Percentiles rank a stretch among this genome's conserved stretches.
phyloP scores from a whole-genome alignment of 1,140 invertebrate species.

The Drosophila kikkawai region DNA sequence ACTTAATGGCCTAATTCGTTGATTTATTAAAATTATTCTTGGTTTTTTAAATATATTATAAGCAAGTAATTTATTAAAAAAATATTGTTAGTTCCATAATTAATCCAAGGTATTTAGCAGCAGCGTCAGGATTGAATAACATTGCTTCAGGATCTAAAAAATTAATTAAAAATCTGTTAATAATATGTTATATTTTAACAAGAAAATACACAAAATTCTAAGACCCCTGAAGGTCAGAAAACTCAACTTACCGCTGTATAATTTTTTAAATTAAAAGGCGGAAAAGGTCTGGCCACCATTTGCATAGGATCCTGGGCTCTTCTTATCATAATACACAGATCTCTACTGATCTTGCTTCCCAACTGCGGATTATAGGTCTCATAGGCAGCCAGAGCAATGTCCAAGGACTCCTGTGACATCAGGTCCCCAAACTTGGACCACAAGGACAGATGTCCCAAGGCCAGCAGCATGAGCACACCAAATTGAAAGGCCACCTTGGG shows the following conservation, averaged over 20 bases:
- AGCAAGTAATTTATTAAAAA: too few species aligned
- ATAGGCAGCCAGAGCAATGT: constrained; percentile 43
- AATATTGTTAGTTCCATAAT: too few species aligned
- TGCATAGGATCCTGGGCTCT: constrained; percentile 30
- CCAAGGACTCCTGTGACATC: constrained; percentile 36
- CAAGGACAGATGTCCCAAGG: constrained; percentile 30
- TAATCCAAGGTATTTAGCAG: neutral
- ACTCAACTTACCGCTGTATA: constrained; percentile 42
- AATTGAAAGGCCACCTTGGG: constrained; percentile 43
- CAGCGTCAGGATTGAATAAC: constrained; percentile 55
- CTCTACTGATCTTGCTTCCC: constrained; percentile 7
- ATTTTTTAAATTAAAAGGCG: constrained; percentile 45
- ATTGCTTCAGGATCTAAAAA: constrained; percentile 54
- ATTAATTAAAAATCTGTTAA: neutral
- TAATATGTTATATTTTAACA: too few species aligned
- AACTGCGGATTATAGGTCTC: constrained; percentile 28
- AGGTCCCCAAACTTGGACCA: constrained; percentile 46
- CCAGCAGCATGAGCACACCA: constrained; percentile 41
- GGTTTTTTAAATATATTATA: neutral
- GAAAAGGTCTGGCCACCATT: constrained; percentile 45
- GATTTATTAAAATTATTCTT: neutral
- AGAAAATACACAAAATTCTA: too few species aligned
- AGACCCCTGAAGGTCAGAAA: too few species aligned
- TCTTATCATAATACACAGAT: constrained; percentile 38
- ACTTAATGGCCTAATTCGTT: neutral